phyloP scores from a whole-genome alignment of 2,797 vertebrate genomes.

The Karalla daura region DNA sequence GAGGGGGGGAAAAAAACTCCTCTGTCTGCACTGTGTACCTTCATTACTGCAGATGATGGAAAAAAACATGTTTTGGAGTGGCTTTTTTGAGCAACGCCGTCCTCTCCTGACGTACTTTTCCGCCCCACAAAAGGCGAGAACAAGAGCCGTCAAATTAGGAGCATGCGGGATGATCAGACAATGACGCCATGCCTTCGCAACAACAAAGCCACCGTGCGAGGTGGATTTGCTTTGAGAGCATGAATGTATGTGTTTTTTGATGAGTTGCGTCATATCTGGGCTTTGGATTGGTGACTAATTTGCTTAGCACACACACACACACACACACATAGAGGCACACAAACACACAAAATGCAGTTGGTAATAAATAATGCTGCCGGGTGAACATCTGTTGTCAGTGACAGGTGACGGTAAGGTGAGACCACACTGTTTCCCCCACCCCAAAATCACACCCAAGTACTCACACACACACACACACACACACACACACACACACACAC shows the following conservation, averaged over 20 bases:
- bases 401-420: slow-evolving; percentile 73
- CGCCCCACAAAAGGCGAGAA: slow-evolving; percentile 46
- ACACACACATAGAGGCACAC: slow-evolving; percentile 6
- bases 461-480: slow-evolving; percentile 23
- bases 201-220: slow-evolving; percentile 3
- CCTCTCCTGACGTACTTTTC: slow-evolving; percentile 13
- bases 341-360: slow-evolving; percentile 6
- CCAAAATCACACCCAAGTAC: slow-evolving; percentile 41
- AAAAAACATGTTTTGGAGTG: slow-evolving; percentile 28
- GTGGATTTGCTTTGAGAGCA: slow-evolving; percentile 24
- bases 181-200: slow-evolving; percentile 43
- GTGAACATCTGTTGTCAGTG: slow-evolving; percentile 67
- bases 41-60: slow-evolving; percentile 43
- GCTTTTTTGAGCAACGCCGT: slow-evolving; percentile 7
- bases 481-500: slow-evolving; percentile 29
- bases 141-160: slow-evolving; percentile 46
- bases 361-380: slow-evolving; percentile 39
- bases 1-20: slow-evolving; percentile 5
- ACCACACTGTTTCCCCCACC: slow-evolving; percentile 34
- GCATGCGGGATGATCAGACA: slow-evolving; percentile 41
- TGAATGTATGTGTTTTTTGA: slow-evolving; percentile 13
- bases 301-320: slow-evolving; percentile 3
- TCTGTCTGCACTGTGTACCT: slow-evolving; percentile 37
- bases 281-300: slow-evolving; percentile 19
- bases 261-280: slow-evolving; percentile 33